Percentiles rank a stretch among this genome's conserved stretches.
Evolutionary conservation across 2,888 invertebrate genomes (phyloP).

Genomic region (Lepidochitona cinerea): DNA sequence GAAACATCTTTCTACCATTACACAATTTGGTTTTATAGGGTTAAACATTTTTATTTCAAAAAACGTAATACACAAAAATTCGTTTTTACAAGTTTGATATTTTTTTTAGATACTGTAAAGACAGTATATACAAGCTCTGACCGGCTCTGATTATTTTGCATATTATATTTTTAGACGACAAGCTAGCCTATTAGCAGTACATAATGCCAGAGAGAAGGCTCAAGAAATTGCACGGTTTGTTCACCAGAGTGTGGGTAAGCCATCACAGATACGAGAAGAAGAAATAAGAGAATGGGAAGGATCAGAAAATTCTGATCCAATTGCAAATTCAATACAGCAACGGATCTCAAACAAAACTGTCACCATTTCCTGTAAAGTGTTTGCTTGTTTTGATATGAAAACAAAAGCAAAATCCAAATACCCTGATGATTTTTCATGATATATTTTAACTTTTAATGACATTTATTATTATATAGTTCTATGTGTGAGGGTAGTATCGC

Average conservation of each 20-base stretch:
- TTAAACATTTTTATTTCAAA: too few relatives aligned
- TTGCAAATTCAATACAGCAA: conserved; percentile 54
- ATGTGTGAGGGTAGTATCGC: too few relatives aligned
- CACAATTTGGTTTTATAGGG: too few relatives aligned
- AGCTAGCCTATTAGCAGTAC: conserved; percentile 59
- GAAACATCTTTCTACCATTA: too few relatives aligned
- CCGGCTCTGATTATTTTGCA: too few relatives aligned
- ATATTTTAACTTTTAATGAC: too few relatives aligned
- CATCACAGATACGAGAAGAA: conserved; percentile 56
- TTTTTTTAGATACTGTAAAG: too few relatives aligned
- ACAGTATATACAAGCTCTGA: too few relatives aligned
- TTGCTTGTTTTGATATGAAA: conserved; percentile 60
- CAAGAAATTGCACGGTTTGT: conserved; percentile 63
- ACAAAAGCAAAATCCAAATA: conserved; percentile 49
- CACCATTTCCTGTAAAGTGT: conserved; percentile 54
- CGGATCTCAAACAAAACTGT: conserved; percentile 54
- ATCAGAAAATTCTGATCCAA: conserved; percentile 28
- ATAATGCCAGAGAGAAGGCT: conserved; percentile 65
- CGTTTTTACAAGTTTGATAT: too few relatives aligned
- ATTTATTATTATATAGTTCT: too few relatives aligned
- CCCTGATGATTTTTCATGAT: neutral
- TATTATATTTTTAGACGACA: conserved; percentile 50
- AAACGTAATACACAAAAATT: too few relatives aligned
- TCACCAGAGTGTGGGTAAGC: conserved; percentile 54
- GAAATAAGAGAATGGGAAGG: conserved; percentile 57